Conservation (phyloP, 1,140 invertebrate species). For the Mactra quadrangularis region DNA sequence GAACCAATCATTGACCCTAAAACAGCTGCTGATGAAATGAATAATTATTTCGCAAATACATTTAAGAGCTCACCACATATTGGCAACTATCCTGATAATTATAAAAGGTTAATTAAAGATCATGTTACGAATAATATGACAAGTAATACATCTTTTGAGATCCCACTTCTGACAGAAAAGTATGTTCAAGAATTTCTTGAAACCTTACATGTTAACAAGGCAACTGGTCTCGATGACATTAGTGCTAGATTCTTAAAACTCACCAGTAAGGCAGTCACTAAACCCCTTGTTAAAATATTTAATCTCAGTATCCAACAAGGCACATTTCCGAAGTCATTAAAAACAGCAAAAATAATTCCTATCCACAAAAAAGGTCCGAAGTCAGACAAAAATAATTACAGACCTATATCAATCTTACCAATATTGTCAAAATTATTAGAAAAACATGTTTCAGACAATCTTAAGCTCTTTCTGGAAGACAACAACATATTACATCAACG, state of each 20-base stretch:
- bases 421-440: conserved; percentile 50
- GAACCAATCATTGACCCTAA: too few species aligned
- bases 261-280: not conserved
- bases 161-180: not conserved
- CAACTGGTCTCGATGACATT: not conserved
- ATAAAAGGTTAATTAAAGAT: not conserved
- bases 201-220: not conserved
- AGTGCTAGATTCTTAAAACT: conserved; percentile 6
- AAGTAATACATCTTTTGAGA: not conserved
- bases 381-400: conserved; percentile 33
- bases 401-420: conserved; percentile 53
- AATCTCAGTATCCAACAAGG: not conserved
- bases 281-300: not conserved
- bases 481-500: conserved; percentile 18
- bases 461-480: conserved; percentile 13
- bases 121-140: not conserved
- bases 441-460: conserved; percentile 45
- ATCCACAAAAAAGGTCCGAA: conserved; percentile 20
- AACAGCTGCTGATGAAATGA: too few species aligned
- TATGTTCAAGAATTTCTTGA: not conserved
- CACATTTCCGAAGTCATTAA: conserved; percentile 8
- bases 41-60: not conserved
- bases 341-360: conserved; percentile 23
- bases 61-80: not conserved
- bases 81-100: not conserved